phyloP scores from a whole-genome alignment of 2,113 vertebrate species.

The Baryphthengus martii region DNA sequence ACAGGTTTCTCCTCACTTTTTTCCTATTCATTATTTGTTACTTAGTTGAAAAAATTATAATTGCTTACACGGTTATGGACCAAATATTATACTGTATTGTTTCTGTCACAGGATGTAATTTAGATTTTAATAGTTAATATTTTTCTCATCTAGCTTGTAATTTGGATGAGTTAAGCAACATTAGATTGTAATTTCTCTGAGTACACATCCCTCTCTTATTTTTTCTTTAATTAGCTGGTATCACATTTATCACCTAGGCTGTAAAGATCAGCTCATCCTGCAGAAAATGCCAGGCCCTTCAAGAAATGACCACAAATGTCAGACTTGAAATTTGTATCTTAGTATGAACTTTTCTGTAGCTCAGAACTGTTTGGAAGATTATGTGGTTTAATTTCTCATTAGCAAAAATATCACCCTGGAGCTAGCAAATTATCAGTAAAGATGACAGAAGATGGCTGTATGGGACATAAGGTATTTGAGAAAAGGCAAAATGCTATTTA shows the following conservation, averaged over 20 bases:
- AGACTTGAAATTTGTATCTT: background rate
- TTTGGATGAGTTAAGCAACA: background rate
- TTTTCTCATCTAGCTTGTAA: background rate
- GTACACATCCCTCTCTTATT: background rate
- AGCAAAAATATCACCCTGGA: background rate
- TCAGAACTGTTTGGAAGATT: background rate
- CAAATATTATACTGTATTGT: background rate
- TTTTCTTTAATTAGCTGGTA: background rate
- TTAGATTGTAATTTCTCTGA: background rate
- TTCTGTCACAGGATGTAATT: background rate
- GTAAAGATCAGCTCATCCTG: background rate
- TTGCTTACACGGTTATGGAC: background rate
- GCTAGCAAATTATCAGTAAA: background rate
- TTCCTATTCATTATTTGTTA: background rate
- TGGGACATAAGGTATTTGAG: background rate
- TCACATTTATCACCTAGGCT: background rate
- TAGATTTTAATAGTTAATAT: background rate
- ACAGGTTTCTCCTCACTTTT: background rate
- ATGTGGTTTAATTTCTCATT: background rate
- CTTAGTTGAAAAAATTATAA: background rate
- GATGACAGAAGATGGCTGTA: background rate
- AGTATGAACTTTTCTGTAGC: background rate
- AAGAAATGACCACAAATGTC: constrained; percentile 33
- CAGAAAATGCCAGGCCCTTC: constrained; percentile 42
- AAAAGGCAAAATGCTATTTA: background rate